Conservation (phyloP, 2,888 invertebrate species). For the Lasioglossum oenotherae region DNA sequence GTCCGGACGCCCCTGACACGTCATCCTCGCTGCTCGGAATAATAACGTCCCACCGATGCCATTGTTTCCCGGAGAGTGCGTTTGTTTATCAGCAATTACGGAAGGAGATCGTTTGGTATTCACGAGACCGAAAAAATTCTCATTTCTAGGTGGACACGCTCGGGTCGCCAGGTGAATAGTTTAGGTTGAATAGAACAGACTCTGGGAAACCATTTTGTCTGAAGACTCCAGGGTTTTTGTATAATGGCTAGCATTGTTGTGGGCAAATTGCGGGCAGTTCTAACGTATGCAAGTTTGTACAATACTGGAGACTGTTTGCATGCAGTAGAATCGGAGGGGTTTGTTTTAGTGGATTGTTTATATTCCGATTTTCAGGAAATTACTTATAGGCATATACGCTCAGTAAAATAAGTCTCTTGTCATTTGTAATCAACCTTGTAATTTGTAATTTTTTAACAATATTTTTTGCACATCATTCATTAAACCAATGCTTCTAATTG, state of each 20-base stretch:
- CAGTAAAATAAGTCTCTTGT: too few relatives aligned
- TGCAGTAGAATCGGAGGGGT: too few relatives aligned
- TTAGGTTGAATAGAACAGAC: background rate
- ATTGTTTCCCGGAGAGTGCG: slow-evolving; percentile 48
- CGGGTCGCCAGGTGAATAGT: background rate
- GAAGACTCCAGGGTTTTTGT: background rate
- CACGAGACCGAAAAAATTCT: background rate
- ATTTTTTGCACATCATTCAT: too few relatives aligned
- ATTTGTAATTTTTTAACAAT: too few relatives aligned
- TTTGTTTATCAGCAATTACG: slow-evolving; percentile 16
- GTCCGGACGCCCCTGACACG: slow-evolving; percentile 50
- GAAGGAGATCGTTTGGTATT: slow-evolving; percentile 6
- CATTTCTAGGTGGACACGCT: background rate
- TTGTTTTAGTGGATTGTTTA: too few relatives aligned
- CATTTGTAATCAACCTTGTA: too few relatives aligned
- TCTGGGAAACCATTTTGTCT: background rate
- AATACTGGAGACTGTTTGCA: background rate
- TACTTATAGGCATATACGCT: too few relatives aligned
- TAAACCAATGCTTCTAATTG: too few relatives aligned
- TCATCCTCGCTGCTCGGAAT: slow-evolving; percentile 60
- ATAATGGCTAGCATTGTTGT: background rate
- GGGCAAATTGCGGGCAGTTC: background rate
- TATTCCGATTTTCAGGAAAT: too few relatives aligned
- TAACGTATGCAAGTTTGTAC: background rate
- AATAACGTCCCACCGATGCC: slow-evolving; percentile 50